Evolutionary conservation across 2,797 vertebrate species (phyloP).

Genomic region (Decapterus maruadsi): DNA sequence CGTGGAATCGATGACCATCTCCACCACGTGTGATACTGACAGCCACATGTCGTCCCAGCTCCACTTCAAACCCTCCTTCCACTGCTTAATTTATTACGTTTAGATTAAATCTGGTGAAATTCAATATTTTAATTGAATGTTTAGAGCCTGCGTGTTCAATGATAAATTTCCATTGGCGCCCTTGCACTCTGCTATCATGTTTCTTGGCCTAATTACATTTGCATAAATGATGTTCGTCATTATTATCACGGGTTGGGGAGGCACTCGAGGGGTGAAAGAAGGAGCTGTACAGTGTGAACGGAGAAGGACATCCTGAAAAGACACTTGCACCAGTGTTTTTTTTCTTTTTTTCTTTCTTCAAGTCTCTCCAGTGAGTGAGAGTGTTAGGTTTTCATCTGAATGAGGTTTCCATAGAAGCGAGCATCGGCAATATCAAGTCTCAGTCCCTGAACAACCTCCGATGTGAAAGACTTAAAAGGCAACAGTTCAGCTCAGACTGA

Average conservation of each 20-base stretch:
- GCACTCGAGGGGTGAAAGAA: constrained; percentile 81
- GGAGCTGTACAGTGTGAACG: constrained; percentile 48
- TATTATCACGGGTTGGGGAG: constrained; percentile 90
- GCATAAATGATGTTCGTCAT: constrained; percentile 97
- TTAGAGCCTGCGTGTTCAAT: constrained; percentile 94
- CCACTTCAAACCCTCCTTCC: constrained; percentile 82
- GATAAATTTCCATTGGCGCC: constrained; percentile 96
- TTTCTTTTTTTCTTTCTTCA: constrained; percentile 13
- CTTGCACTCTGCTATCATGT: constrained; percentile 91
- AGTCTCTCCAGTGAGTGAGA: constrained; percentile 28
- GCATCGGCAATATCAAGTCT: constrained; percentile 46
- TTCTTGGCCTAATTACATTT: constrained; percentile 98
- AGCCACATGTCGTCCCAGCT: constrained; percentile 63
- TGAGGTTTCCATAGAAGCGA: constrained; percentile 31
- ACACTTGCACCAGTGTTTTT: constrained; percentile 30
- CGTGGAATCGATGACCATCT: constrained; percentile 64
- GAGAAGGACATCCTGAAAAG: constrained; percentile 48
- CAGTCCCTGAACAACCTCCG: constrained; percentile 23
- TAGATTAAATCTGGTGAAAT: constrained; percentile 98
- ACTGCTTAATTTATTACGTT: constrained; percentile 96
- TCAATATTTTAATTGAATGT: constrained; percentile 99
- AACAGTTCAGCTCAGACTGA: constrained; percentile 32
- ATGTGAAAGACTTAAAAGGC: constrained; percentile 30
- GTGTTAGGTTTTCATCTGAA: constrained; percentile 48
- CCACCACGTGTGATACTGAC: constrained; percentile 54